These are phyloP conservation scores for Pteronotus mesoamericanus DNA, from an alignment of 2,797 vertebrate genomes.

Conservation along the genomic window DNA sequence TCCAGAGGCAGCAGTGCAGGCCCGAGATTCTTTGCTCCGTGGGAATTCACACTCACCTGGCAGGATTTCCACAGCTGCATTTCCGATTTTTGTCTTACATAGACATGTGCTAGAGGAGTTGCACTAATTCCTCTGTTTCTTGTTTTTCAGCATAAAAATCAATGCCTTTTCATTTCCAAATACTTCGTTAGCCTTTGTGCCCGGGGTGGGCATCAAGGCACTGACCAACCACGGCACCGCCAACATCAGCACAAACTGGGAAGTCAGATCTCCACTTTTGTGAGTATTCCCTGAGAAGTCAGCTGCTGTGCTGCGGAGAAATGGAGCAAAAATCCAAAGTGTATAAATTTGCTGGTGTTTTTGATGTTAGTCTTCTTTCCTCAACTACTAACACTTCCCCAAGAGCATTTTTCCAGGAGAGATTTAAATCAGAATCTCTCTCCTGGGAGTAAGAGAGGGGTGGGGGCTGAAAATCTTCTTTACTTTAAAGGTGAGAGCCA, in stretches of 20 bases:
- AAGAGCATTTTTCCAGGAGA: not conserved
- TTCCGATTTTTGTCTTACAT: not conserved
- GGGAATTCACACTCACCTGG: not conserved
- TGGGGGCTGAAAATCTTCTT: not conserved
- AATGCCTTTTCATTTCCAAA: conserved; percentile 74
- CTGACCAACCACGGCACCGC: conserved; percentile 71
- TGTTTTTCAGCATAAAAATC: conserved; percentile 77
- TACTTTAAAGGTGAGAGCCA: not conserved
- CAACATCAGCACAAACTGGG: conserved; percentile 74
- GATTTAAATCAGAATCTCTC: not conserved
- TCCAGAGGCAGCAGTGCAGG: not conserved
- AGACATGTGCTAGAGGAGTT: not conserved
- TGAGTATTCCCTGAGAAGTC: conserved; percentile 58
- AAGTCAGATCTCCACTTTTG: conserved; percentile 70
- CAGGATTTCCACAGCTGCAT: not conserved
- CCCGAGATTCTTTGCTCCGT: not conserved
- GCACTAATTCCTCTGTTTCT: conserved; percentile 37
- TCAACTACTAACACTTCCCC: not conserved
- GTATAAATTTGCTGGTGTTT: not conserved
- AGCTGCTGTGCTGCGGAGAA: not conserved
- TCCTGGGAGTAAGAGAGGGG: not conserved
- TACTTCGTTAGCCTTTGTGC: conserved; percentile 74
- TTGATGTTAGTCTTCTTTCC: not conserved
- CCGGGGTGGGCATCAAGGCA: conserved; percentile 69
- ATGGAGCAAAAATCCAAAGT: not conserved